Percentiles rank a stretch among this genome's conserved stretches.
Evolutionary conservation across 30 jellyfish, hydroid and myxozoan genomes (phyloP).

Genomic region (Clytia hemisphaerica): DNA sequence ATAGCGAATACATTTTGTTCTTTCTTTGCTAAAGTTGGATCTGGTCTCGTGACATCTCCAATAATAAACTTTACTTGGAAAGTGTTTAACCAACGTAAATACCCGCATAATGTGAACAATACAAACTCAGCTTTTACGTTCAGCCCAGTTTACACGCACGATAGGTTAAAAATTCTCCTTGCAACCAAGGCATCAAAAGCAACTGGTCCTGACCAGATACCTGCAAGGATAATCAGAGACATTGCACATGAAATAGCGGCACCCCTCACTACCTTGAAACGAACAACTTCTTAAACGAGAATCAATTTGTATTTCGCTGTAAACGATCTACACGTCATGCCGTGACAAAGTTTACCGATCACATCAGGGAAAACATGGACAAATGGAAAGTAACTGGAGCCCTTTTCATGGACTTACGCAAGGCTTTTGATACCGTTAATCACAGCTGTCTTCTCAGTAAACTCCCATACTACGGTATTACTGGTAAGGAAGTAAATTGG

Average conservation of each 20-base stretch:
- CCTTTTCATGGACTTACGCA: too few relatives aligned
- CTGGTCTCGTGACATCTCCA: slow-evolving; percentile 24
- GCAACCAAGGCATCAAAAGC: slow-evolving; percentile 44
- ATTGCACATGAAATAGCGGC: slow-evolving; percentile 23
- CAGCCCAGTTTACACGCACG: too few relatives aligned
- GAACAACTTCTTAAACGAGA: too few relatives aligned
- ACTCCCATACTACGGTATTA: slow-evolving; percentile 42
- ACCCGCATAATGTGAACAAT: too few relatives aligned
- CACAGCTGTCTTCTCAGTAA: slow-evolving; percentile 9
- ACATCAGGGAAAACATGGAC: too few relatives aligned
- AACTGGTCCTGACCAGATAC: slow-evolving; percentile 46
- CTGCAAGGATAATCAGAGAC: slow-evolving; percentile 46
- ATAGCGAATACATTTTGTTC: slow-evolving; percentile 34
- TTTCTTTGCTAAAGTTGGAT: slow-evolving; percentile 48
- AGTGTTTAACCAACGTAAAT: slow-evolving; percentile 47
- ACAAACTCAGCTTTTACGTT: too few relatives aligned
- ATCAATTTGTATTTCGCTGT: too few relatives aligned
- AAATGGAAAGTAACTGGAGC: too few relatives aligned
- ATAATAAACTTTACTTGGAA: slow-evolving; percentile 1
- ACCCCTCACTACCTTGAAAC: too few relatives aligned
- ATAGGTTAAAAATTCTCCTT: slow-evolving; percentile 33
- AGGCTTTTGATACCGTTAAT: slow-evolving; percentile 37
- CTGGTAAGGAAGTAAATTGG: slow-evolving; percentile 42
- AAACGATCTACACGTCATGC: too few relatives aligned
- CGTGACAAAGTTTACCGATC: too few relatives aligned